phyloP scores from a whole-genome alignment of 2,888 invertebrate species.

The Tanytarsus gracilentus region DNA sequence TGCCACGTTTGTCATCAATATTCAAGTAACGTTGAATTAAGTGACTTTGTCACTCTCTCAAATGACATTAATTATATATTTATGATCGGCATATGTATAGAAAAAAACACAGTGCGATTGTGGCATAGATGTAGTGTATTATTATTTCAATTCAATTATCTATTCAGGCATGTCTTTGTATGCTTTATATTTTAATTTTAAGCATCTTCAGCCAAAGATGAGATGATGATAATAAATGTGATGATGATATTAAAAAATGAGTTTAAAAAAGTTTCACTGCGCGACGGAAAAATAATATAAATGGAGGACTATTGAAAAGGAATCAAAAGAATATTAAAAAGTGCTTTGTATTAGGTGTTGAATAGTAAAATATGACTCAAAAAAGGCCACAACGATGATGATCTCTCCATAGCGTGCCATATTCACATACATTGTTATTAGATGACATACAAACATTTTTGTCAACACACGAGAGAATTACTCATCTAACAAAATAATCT shows the following conservation, averaged over 20 bases:
- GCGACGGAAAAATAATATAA: no score
- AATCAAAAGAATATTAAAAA: not conserved
- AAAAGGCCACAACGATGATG: not conserved
- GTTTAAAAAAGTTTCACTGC: not conserved
- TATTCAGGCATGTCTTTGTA: not conserved
- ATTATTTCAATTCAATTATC: slow-evolving; percentile 8
- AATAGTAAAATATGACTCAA: not conserved
- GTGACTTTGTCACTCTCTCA: slow-evolving; percentile 2
- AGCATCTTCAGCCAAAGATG: no score
- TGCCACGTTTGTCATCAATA: not conserved
- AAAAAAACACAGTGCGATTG: no score
- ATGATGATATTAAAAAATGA: not conserved
- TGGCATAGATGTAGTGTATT: no score
- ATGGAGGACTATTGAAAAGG: no score
- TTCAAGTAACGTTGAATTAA: not conserved
- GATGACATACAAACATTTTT: not conserved
- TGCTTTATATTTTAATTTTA: not conserved
- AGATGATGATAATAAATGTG: no score
- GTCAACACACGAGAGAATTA: not conserved
- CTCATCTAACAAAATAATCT: not conserved
- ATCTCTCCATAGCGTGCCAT: not conserved
- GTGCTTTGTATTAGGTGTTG: not conserved
- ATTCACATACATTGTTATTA: not conserved
- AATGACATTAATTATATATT: slow-evolving; percentile 12
- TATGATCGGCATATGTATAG: not conserved